Conservation (phyloP, 2,113 vertebrate species). For the Cariama cristata region DNA sequence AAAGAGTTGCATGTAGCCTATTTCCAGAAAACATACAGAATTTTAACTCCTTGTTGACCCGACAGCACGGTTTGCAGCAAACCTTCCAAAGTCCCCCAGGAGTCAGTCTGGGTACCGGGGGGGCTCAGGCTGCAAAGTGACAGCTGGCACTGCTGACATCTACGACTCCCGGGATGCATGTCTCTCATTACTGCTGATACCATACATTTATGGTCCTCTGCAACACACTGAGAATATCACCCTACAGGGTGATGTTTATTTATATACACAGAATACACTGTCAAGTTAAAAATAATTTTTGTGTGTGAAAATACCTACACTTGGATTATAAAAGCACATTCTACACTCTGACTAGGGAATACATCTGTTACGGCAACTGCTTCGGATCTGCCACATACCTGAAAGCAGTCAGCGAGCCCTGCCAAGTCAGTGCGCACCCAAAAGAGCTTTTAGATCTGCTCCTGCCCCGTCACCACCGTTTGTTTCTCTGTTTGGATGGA, state of each 20-base stretch:
- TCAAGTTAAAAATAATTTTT: background rate
- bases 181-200: background rate
- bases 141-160: background rate
- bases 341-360: background rate
- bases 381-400: background rate
- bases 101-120: background rate
- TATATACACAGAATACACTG: background rate
- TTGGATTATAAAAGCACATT: background rate
- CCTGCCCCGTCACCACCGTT: background rate
- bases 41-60: background rate
- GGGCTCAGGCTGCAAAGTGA: fast-evolving
- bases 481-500: background rate
- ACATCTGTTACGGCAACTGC: background rate
- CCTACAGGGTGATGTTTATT: background rate
- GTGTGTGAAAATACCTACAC: background rate
- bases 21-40: background rate
- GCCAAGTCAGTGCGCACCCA: background rate
- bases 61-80: fast-evolving
- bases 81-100: background rate
- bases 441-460: background rate
- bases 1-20: background rate
- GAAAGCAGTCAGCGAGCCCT: background rate
- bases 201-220: fast-evolving
- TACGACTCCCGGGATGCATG: fast-evolving
- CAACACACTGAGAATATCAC: background rate